Percentiles rank a stretch among this genome's conserved stretches.
Evolutionary conservation across 2,113 vertebrate genomes (phyloP).

Genomic region (Pterocles burchelli): DNA sequence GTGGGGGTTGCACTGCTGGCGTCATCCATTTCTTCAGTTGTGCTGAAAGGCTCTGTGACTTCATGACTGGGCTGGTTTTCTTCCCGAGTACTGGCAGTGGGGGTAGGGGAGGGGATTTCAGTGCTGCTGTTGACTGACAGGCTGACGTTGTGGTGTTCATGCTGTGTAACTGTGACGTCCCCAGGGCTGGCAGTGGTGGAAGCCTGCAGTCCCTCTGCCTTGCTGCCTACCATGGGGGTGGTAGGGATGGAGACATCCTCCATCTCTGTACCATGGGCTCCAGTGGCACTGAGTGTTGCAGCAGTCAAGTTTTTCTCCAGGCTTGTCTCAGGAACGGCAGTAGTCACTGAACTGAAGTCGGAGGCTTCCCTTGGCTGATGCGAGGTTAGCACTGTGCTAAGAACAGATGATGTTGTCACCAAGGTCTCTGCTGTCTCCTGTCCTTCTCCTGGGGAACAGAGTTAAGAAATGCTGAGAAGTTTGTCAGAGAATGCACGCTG

Average conservation of each 20-base stretch:
- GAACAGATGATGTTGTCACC: background rate
- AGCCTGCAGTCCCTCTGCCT: background rate
- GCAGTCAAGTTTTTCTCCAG: background rate
- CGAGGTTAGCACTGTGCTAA: background rate
- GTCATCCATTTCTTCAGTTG: background rate
- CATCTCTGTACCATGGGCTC: fast-evolving
- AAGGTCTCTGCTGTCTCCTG: background rate
- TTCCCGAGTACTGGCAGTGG: background rate
- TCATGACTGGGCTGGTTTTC: background rate
- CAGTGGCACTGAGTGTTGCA: background rate
- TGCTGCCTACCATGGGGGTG: background rate
- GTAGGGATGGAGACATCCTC: background rate
- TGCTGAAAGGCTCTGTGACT: background rate
- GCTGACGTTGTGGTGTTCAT: background rate
- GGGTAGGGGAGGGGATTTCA: background rate
- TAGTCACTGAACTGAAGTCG: background rate
- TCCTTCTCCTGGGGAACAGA: slow-evolving; percentile 29
- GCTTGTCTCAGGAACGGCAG: background rate
- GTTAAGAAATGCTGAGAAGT: background rate
- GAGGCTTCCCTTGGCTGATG: background rate
- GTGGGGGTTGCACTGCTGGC: background rate
- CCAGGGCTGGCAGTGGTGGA: background rate
- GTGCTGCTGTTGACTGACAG: background rate
- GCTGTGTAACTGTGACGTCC: background rate
- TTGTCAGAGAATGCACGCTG: background rate